Evolutionary conservation across 2,888 invertebrate species (phyloP).

Genomic region (Cephus sareptanus): DNA sequence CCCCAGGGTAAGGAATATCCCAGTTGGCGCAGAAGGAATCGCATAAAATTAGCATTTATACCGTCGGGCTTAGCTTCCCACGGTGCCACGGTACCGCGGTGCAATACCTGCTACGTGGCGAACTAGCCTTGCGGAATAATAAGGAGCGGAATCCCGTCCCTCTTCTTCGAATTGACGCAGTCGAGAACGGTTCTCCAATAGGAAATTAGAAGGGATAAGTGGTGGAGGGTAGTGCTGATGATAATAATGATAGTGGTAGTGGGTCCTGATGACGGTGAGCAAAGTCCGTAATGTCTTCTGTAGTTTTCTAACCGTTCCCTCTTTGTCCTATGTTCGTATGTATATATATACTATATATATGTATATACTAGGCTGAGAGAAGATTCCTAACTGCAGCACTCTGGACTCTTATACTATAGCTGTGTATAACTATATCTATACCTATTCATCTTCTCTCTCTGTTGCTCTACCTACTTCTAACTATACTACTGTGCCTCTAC

Average conservation of each 20-base stretch:
- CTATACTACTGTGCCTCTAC: neutral
- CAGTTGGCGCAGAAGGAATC: conserved; percentile 35
- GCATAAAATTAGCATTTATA: conserved; percentile 60
- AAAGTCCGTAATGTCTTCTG: neutral
- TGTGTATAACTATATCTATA: neutral
- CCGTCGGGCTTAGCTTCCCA: conserved; percentile 44
- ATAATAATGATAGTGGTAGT: neutral
- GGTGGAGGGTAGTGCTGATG: neutral
- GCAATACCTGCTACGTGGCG: conserved; percentile 13
- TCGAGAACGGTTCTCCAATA: neutral
- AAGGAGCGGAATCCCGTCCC: conserved; percentile 1
- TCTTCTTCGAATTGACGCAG: conserved; percentile 4
- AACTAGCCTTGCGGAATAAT: conserved; percentile 3
- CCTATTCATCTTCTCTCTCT: neutral
- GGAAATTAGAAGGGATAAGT: conserved; percentile 3
- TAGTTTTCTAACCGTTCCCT: neutral
- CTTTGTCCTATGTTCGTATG: neutral
- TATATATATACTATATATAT: neutral
- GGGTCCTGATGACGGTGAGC: neutral
- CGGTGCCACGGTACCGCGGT: conserved; percentile 30
- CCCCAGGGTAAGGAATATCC: conserved; percentile 3
- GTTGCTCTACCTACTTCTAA: neutral
- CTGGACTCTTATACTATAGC: neutral
- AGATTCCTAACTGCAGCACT: neutral
- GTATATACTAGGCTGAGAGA: neutral